phyloP scores from a whole-genome alignment of 53 echinoderm and acorn worm genomes.

The Temnopleurus reevesii region DNA sequence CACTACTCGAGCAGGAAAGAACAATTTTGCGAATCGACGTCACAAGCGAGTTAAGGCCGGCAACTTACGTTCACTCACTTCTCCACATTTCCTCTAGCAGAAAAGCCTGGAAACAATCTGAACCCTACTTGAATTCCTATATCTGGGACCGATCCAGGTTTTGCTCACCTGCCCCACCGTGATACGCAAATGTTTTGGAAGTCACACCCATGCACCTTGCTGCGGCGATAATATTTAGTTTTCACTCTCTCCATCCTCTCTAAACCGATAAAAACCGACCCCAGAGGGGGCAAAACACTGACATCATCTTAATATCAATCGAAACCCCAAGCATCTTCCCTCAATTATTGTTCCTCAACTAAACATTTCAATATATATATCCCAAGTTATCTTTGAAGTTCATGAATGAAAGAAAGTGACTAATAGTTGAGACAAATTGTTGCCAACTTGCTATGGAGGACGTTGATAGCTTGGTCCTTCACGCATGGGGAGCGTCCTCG shows the following conservation, averaged over 20 bases:
- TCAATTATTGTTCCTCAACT: background rate
- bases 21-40: conserved; percentile 56
- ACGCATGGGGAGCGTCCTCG: background rate
- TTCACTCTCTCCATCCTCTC: background rate
- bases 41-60: conserved; percentile 42
- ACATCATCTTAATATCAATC: background rate
- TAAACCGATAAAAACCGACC: background rate
- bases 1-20: conserved; percentile 55
- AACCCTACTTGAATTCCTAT: background rate
- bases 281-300: background rate
- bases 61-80: background rate
- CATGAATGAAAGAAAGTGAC: conserved; percentile 34
- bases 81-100: background rate
- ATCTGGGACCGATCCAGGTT: background rate
- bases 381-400: conserved; percentile 15
- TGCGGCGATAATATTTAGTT: conserved; percentile 32
- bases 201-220: conserved; percentile 50
- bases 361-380: background rate
- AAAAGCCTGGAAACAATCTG: conserved; percentile 6
- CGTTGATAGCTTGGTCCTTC: conserved; percentile 14
- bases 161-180: background rate
- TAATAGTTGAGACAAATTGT: background rate
- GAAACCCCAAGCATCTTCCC: background rate
- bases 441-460: conserved; percentile 11
- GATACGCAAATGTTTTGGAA: conserved; percentile 20